These are phyloP conservation scores for Ramphastos sulfuratus DNA, from an alignment of 2,113 vertebrate genomes.

Conservation along the genomic window DNA sequence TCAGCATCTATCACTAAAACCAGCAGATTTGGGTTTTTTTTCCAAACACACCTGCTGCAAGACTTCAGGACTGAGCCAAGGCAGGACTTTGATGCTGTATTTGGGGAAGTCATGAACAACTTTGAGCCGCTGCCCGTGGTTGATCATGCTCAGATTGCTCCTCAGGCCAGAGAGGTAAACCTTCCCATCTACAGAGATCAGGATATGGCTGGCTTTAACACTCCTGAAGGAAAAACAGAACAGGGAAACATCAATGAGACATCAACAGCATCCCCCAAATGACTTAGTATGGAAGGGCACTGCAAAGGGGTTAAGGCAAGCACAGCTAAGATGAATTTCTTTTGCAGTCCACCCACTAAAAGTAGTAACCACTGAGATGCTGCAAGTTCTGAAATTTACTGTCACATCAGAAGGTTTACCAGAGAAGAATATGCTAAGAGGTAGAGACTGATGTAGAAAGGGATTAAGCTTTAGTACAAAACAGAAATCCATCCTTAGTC, in stretches of 20 bases:
- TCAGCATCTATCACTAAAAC: background rate
- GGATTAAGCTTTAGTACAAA: background rate
- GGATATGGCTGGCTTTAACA: constrained; percentile 95
- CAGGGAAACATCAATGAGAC: background rate
- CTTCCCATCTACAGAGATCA: constrained; percentile 93
- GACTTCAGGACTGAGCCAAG: constrained; percentile 97
- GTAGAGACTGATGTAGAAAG: background rate
- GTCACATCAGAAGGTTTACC: background rate
- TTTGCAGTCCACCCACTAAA: background rate
- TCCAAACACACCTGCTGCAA: constrained; percentile 88
- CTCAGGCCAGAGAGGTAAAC: constrained; percentile 93
- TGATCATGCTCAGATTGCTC: constrained; percentile 95
- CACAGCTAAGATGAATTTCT: background rate
- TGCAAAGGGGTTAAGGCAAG: background rate
- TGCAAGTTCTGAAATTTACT: background rate
- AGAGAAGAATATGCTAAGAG: background rate
- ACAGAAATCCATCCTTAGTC: background rate
- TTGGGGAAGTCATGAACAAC: constrained; percentile 97
- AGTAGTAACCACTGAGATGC: background rate
- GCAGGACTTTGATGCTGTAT: constrained; percentile 92
- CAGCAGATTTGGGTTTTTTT: background rate
- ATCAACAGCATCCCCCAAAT: background rate
- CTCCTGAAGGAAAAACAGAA: constrained; percentile 76
- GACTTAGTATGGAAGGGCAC: background rate
- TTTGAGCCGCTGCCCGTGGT: constrained; percentile 89